These are phyloP conservation scores for Lagopus muta DNA, from an alignment of 2,113 vertebrate genomes.

Conservation along the genomic window DNA sequence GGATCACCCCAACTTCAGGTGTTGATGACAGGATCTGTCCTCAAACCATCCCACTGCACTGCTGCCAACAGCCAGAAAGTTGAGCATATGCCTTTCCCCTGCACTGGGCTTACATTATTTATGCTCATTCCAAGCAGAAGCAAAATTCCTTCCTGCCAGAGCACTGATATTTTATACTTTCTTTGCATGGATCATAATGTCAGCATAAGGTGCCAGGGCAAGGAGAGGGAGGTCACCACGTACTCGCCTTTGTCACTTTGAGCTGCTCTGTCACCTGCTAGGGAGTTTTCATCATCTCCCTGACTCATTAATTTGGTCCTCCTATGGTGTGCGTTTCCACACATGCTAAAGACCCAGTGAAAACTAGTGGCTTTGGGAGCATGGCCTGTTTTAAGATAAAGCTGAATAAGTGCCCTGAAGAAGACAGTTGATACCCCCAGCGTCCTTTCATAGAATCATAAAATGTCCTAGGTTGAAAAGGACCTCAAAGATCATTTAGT, in stretches of 20 bases:
- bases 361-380: not conserved
- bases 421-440: accelerated
- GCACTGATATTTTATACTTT: not conserved
- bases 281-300: not conserved
- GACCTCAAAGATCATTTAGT: too few relatives aligned
- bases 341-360: accelerated
- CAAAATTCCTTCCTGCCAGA: not conserved
- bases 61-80: not conserved
- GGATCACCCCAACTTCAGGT: accelerated
- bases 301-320: accelerated
- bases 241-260: not conserved
- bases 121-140: not conserved
- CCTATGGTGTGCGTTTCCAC: not conserved
- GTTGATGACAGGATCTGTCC: not conserved
- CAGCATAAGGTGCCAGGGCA: not conserved
- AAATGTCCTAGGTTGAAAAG: too few relatives aligned
- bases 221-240: not conserved
- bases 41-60: accelerated
- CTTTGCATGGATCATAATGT: not conserved
- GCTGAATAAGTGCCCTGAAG: not conserved
- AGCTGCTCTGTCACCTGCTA: not conserved
- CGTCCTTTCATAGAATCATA: too few relatives aligned
- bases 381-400: accelerated
- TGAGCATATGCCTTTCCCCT: accelerated
- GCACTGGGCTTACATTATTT: not conserved